A percentile compares a stretch with the other conserved stretches of the same genome.
Conservation (phyloP, 35 echinoderm and acorn worm genomes). For the Apostichopus californicus region DNA sequence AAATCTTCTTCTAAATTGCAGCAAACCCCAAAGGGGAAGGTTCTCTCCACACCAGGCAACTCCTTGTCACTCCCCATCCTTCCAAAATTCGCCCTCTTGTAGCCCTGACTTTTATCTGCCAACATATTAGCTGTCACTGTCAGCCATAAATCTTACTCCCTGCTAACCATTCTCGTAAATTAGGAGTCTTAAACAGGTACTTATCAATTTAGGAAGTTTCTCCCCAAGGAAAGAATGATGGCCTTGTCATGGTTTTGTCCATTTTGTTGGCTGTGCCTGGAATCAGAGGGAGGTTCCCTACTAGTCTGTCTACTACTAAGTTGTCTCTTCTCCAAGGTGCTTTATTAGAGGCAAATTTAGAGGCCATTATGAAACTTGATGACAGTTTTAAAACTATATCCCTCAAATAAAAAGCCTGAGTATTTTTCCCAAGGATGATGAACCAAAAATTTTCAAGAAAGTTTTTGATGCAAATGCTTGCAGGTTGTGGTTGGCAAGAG, state of each 20-base stretch:
- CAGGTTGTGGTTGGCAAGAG: background rate
- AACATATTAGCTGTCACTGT: constrained; percentile 30
- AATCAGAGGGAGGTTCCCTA: background rate
- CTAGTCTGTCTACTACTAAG: background rate
- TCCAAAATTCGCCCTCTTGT: background rate
- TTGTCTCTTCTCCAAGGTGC: background rate
- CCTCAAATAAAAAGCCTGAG: background rate
- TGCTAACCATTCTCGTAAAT: constrained; percentile 31
- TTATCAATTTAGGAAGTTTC: constrained; percentile 3
- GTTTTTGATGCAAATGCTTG: background rate
- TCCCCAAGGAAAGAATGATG: background rate
- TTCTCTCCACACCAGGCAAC: background rate
- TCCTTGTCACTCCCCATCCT: background rate
- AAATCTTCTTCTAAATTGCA: constrained; percentile 3
- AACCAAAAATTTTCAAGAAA: background rate
- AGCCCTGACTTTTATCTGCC: constrained; percentile 51
- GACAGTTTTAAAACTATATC: constrained; percentile 40
- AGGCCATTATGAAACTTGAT: constrained; percentile 44
- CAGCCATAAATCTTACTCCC: constrained; percentile 19
- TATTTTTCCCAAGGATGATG: background rate
- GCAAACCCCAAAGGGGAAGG: constrained; percentile 6
- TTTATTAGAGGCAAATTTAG: constrained; percentile 28
- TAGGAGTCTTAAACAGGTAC: constrained; percentile 55
- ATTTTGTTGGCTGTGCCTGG: background rate
- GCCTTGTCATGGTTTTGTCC: background rate